Evolutionary conservation across 2,113 vertebrate genomes (phyloP), one percentile per base, ranked within the genome.

Genomic region (Cryptotis parvus): DNA sequence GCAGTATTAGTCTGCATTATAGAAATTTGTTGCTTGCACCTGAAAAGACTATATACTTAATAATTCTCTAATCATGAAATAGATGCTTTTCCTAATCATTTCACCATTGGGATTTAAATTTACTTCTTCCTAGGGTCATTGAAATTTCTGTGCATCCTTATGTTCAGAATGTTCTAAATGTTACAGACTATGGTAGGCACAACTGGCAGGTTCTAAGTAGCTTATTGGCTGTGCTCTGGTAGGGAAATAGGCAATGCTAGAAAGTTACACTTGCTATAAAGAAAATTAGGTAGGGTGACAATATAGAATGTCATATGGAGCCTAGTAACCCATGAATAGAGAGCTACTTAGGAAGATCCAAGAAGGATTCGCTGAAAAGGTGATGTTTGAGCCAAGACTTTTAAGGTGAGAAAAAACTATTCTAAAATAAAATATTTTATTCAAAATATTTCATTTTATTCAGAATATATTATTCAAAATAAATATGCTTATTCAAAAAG

Each of bases 31-130:
- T 83, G 6, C 18, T 89, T 10, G 27, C 24, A 65, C 29, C 20
- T 81, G 33, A 82, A 90, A 80, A 88, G 22, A 43, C 26, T 14
- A 10, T 39, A 49, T 3, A 79, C 35, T 52, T 24, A 24, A 7
- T 35, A 61, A 37, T 83, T 94, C 66, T 84, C 52, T 88, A 77
- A 76, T 35, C 69, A 87, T 49, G n/a, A 85, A 72, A 85, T 58
- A 14, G 12, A 65, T 76, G 61, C 61, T 75, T 76, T 91, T 76
- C 35, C 65, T 24, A 45, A 45, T 39, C 29, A 87, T 82, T 95
- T 91, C 90, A 85, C 16, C 14, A 27, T 1, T 75, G 20, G 45
- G 43, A 94, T 86, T 79, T 92, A 81, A 92, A 35, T 78, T 70
- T 49, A n/a, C 39, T 84, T 68, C 39, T 18, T 81, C 27, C 39